Percentiles rank a stretch among this genome's conserved stretches.
Conservation (phyloP, 2,888 invertebrate species). For the Orchestes rusci region DNA sequence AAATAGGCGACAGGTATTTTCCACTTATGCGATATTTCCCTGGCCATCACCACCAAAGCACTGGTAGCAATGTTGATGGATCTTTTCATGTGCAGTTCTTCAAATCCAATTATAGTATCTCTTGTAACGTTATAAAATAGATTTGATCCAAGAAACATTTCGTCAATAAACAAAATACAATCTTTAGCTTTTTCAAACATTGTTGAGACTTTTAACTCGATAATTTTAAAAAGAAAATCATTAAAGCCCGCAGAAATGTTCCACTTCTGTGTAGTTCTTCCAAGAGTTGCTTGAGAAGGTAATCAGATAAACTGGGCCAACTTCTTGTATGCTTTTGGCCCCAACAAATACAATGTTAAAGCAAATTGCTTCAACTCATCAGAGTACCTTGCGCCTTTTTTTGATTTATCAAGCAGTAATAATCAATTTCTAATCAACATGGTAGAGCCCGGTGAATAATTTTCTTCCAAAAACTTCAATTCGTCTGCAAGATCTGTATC, state of each 20-base stretch:
- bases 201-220: slow-evolving; percentile 4
- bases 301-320: slow-evolving; percentile 6
- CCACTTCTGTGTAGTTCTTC: slow-evolving; percentile 8
- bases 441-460: slow-evolving; percentile 1
- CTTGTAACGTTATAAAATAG: slow-evolving; percentile 2
- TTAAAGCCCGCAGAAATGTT: slow-evolving; percentile 5
- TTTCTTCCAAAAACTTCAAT: slow-evolving; percentile 2
- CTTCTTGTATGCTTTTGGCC: slow-evolving; percentile 9
- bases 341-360: no score
- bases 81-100: no score
- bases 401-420: no score
- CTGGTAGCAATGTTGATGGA: slow-evolving; percentile 4
- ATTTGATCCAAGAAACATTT: slow-evolving; percentile 2
- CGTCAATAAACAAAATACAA: background rate
- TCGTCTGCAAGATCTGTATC: no score
- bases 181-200: slow-evolving; percentile 3
- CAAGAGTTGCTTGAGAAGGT: no score
- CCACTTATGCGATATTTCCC: slow-evolving; percentile 9
- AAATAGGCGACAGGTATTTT: slow-evolving; percentile 12
- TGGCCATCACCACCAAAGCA: no score
- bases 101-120: background rate
- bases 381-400: no score
- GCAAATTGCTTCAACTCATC: no score
- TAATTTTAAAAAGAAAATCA: slow-evolving; percentile 8
- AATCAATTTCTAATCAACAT: no score